These are phyloP conservation scores for Zelleria hepariella DNA, from an alignment of 2,888 invertebrate genomes.

Conservation along the genomic window DNA sequence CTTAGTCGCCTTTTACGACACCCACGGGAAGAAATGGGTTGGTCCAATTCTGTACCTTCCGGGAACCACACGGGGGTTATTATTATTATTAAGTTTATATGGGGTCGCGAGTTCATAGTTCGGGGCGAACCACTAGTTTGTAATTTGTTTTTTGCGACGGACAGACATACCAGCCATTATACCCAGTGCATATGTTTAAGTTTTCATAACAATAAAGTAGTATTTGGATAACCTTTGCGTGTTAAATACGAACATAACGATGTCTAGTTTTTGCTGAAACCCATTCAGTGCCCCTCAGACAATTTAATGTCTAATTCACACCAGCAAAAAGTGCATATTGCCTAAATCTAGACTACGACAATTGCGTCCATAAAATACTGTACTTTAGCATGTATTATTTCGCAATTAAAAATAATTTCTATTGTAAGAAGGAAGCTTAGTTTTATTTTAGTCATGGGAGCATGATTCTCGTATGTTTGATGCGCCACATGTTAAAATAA, in stretches of 20 bases:
- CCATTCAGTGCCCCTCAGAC: background rate
- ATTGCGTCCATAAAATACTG: background rate
- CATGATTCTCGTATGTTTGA: background rate
- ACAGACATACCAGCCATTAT: no score
- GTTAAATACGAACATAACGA: background rate
- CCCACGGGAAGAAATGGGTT: no score
- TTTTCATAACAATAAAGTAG: background rate
- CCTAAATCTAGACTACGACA: background rate
- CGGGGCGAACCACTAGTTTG: no score
- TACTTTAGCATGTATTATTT: background rate
- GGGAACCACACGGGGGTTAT: no score
- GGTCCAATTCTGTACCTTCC: no score
- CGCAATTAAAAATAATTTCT: background rate
- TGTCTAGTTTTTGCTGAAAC: background rate
- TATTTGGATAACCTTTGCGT: background rate
- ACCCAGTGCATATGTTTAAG: background rate
- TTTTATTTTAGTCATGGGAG: background rate
- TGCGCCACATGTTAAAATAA: no score
- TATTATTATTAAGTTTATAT: no score
- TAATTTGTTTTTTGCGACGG: no score
- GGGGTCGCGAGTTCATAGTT: no score
- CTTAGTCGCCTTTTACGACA: no score
- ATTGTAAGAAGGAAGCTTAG: background rate
- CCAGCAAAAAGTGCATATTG: background rate
- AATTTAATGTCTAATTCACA: background rate